Base-by-base conservation (phyloP, 2,113 vertebrate genomes). In the Ivindomyrus marchei region DNA sequence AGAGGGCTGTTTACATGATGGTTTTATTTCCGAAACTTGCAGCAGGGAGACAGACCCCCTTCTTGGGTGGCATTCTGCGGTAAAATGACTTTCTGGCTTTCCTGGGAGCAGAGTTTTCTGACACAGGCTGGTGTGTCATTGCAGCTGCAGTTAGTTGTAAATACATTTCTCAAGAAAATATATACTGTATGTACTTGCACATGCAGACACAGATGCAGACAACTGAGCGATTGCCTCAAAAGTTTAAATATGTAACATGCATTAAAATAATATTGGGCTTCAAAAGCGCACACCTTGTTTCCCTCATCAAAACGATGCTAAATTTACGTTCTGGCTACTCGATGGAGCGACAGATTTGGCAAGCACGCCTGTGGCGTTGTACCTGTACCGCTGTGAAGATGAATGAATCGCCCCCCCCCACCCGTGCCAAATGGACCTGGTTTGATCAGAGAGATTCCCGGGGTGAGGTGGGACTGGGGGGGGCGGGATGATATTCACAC, bases 381-480 rank as follows among this genome's bases (percentile, higher is more conserved):
- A 86, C 88, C 77, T 90, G 88, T 11, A 27, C 87, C 88, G 91
- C 87, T 91, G 85, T 58, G 92, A 93, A 91, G 92, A 90, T 93
- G 92, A 93, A 93, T 91, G 92, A 91, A 92, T 91, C 89, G 90
- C 92, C 90, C 21, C 70, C 74, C 70, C 42, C 66, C 47, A 31
- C 93, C 94, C 91, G 94, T 93, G 89, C 93, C 94, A 91, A 58
- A n/a, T 93, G 92, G 93, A 92, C 91, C 92, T 93, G 90, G 93
- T 93, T 92, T 90, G 94, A 93, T 94, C 93, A 90, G 66, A 93
- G 91, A 92, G 85, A 92, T 92, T 92, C 77, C 91, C 87, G 27
- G 50, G 87, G 85, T 36, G 50, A 39, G 83, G 83, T 47, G 62
- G 3, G 62, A 31, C n/a, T 45, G 83, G 49, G 47, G 11, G 11